phyloP scores from a whole-genome alignment of 2,888 invertebrate species.

The Neoitamus cyanurus region DNA sequence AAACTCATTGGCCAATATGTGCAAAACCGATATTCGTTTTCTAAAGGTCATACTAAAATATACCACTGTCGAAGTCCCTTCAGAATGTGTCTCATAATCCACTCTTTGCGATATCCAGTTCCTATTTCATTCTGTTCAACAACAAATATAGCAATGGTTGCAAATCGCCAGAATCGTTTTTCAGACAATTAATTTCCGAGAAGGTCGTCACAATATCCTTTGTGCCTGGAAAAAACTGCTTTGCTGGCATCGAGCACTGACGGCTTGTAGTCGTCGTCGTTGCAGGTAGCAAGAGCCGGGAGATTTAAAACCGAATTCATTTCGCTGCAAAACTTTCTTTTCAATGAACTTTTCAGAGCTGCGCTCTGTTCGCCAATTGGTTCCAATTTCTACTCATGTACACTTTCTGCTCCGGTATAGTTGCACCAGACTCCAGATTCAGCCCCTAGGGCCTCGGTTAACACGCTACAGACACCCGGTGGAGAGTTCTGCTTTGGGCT shows the following conservation, averaged over 20 bases:
- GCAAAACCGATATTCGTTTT: too few relatives aligned
- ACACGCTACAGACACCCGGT: conserved; percentile 30
- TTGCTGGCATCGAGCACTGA: background rate
- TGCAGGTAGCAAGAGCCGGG: background rate
- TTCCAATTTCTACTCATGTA: conserved; percentile 25
- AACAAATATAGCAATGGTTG: background rate
- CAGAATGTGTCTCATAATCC: background rate
- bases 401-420: background rate
- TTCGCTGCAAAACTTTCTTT: conserved; percentile 35
- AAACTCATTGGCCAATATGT: too few relatives aligned
- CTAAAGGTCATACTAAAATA: too few relatives aligned
- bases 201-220: conserved; percentile 31
- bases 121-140: background rate
- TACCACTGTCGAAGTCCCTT: too few relatives aligned
- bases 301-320: conserved; percentile 28
- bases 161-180: conserved; percentile 8
- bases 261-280: background rate
- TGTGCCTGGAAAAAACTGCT: background rate
- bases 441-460: background rate
- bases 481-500: conserved; percentile 5
- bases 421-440: background rate
- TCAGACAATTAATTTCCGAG: conserved; percentile 35
- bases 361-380: conserved; percentile 18
- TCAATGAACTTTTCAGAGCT: conserved; percentile 34
- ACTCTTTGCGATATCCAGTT: background rate